These are phyloP conservation scores for Pleuronectes platessa DNA, from an alignment of 2,113 vertebrate species.

Conservation along the genomic window DNA sequence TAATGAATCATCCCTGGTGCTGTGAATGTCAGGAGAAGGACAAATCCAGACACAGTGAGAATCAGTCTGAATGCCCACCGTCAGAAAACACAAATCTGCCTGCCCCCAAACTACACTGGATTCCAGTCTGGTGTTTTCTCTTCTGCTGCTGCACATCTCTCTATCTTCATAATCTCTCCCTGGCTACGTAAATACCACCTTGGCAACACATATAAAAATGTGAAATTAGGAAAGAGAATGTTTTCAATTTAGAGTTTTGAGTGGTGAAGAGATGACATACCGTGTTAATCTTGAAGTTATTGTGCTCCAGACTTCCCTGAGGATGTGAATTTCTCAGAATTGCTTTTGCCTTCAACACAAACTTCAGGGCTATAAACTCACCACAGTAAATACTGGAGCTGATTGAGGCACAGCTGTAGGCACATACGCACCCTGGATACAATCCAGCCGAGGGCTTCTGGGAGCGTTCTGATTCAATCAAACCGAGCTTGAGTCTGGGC, in stretches of 20 bases:
- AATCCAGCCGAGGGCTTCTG: neutral
- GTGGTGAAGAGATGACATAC: slow-evolving; percentile 1
- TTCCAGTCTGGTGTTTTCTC: slow-evolving; percentile 24
- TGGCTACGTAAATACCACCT: slow-evolving; percentile 22
- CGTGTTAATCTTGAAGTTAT: slow-evolving; percentile 1
- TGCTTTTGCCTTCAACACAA: no score
- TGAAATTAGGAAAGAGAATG: neutral
- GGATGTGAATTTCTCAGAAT: slow-evolving; percentile 1
- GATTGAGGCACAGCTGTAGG: slow-evolving; percentile 16
- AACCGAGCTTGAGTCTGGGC: slow-evolving; percentile 11
- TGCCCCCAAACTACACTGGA: slow-evolving; percentile 5
- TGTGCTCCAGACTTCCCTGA: neutral
- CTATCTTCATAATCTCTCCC: neutral
- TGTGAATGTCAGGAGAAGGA: slow-evolving; percentile 43
- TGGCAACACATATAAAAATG: slow-evolving; percentile 1
- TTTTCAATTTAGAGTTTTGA: slow-evolving; percentile 26
- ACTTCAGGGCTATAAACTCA: slow-evolving; percentile 18
- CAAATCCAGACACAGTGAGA: slow-evolving; percentile 61
- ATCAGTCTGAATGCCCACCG: slow-evolving; percentile 54
- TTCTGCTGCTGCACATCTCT: slow-evolving; percentile 19
- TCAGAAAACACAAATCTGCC: slow-evolving; percentile 65
- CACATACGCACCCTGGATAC: neutral
- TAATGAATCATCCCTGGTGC: slow-evolving; percentile 53
- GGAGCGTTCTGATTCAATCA: slow-evolving; percentile 19
- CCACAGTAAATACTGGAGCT: slow-evolving; percentile 3